Evolutionary conservation across 2,888 invertebrate genomes (phyloP).

Genomic region (Hirudinaria manillensis): DNA sequence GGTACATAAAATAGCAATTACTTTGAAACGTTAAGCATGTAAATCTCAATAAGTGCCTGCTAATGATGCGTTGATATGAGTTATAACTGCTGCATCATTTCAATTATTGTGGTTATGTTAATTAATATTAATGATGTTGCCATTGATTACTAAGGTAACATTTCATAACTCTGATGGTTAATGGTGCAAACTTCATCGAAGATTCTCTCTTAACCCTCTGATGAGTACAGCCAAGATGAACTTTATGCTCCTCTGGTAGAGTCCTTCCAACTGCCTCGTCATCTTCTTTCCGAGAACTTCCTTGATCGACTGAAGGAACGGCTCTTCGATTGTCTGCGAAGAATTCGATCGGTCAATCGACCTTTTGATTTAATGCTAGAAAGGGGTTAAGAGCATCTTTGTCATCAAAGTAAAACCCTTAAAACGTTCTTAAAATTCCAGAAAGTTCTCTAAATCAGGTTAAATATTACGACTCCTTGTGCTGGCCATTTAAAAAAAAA

Average conservation of each 20-base stretch:
- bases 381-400: too few species aligned
- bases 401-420: too few species aligned
- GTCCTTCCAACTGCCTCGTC: constrained; percentile 79
- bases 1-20: too few species aligned
- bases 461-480: too few species aligned
- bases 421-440: too few species aligned
- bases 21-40: too few species aligned
- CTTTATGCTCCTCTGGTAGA: constrained; percentile 79
- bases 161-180: not conserved
- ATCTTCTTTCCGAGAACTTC: constrained; percentile 79
- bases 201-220: constrained; percentile 62
- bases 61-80: not conserved
- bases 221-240: constrained; percentile 79
- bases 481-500: too few species aligned
- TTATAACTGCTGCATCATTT: not conserved
- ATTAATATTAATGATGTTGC: too few species aligned
- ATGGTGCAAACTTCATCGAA: constrained; percentile 5
- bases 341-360: not conserved
- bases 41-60: too few species aligned
- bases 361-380: not conserved
- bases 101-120: too few species aligned
- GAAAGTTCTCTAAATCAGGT: too few species aligned
- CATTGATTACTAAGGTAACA: too few species aligned
- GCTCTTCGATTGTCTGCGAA: constrained; percentile 76
- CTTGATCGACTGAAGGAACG: constrained; percentile 78